Evolutionary conservation across 2,888 invertebrate species (phyloP), one percentile per base, ranked within the genome.

Genomic region (Elmis aenea): DNA sequence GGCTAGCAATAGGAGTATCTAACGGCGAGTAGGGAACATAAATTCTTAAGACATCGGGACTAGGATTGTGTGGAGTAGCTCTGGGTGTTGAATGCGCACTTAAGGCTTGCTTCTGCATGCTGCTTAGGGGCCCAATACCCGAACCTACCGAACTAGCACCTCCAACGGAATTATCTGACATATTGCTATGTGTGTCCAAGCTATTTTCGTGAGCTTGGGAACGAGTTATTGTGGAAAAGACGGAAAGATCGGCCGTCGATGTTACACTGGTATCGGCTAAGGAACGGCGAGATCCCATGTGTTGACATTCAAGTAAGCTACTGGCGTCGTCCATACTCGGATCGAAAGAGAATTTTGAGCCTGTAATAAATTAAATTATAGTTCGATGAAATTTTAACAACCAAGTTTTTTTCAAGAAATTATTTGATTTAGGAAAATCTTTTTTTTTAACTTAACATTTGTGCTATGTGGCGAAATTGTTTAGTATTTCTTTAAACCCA

Each of bases 241-340:
- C 84, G 52, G 85, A 85, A 39, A 87, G 72, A 63, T 87, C 86
- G 0, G 87, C 86, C 1, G 87, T 87, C 30, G 86, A 87, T 15
- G 87, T 88, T 32, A 87, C 84, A 54, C 85, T 85, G 12, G 87
- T 88, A 61, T 86, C 87, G 10, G 87, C 86, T 41, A 88, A 71
- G 30, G 87, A 88, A 33, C 85, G 79, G 35, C 85, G 75, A 10
- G 86, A 87, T 13, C 86, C 84, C 40, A 76, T 73, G 40, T 74
- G 74, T 23, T 70, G 69, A 40, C 68, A 67, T 40, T 72, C 75
- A 16, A 81, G 61, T 42, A 77, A 71, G 15, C 85, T 85, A 53
- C 78, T 78, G 11, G 81, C 81, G 60, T 86, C 86, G 45, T 78
- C 77, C 48, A 77, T 70, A 57, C 76, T 76, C 31, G 76, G 76